Conservation (phyloP, 1,140 invertebrate species). For the Dysdera silvatica region DNA sequence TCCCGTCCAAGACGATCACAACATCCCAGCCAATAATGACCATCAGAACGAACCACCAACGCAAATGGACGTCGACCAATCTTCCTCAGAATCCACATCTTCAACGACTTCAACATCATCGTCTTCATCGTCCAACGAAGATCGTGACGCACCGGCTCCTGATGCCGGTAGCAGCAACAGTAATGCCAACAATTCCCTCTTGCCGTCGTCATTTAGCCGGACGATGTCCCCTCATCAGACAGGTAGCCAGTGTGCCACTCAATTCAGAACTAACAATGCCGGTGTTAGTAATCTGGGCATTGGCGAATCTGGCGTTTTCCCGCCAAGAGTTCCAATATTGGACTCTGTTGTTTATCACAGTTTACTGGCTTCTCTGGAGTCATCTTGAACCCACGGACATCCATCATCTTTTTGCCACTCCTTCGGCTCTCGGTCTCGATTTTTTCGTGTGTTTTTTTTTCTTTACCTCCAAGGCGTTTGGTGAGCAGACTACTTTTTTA, state of each 20-base stretch:
- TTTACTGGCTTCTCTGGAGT: constrained; percentile 31
- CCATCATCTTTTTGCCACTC: constrained; percentile 7
- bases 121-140: neutral
- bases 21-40: neutral
- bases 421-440: neutral
- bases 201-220: neutral
- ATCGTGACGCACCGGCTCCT: neutral
- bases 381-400: constrained; percentile 27
- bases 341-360: constrained; percentile 34
- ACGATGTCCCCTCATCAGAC: neutral
- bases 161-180: neutral
- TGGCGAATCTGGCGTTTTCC: neutral
- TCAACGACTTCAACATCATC: too few species aligned
- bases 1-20: neutral
- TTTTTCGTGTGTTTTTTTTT: too few species aligned
- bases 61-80: neutral
- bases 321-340: constrained; percentile 23
- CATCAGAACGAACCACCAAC: neutral
- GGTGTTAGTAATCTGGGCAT: neutral
- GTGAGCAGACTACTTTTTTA: too few species aligned
- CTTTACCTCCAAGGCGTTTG: too few species aligned
- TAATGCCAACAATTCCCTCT: neutral
- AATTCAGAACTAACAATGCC: constrained; percentile 21
- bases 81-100: too few species aligned
- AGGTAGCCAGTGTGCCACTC: constrained; percentile 18